Base-by-base conservation (phyloP, 2,888 invertebrate species). In the Fragum whitleyi region DNA sequence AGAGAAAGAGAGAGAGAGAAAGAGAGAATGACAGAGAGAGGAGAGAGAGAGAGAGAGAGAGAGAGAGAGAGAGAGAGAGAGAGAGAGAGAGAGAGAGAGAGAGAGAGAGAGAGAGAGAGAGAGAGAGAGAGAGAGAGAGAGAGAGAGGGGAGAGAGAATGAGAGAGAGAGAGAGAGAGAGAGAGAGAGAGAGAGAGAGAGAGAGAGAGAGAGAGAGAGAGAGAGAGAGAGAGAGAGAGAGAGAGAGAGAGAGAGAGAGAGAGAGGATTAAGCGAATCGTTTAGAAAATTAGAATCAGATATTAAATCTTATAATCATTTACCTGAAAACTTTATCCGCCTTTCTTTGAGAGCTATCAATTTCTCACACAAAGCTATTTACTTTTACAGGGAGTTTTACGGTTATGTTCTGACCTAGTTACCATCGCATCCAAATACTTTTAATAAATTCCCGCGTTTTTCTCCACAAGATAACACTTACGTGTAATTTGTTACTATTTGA, bases 131-230 rank as follows among this genome's bases (percentile, higher is more conserved):
- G 42, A 53, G 14, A 9, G 55, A 11, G 55, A 55, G 55, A 55
- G n/a, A n/a, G n/a, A n/a, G n/a, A n/a, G n/a, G n/a, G n/a, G n/a
- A n/a, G n/a, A n/a, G n/a, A n/a, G n/a, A 55, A 21, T 55, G 6
- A 55, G 55, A 55, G 55, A 55, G 39, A 57, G 21, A 39, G 23
- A 72, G 23, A 59, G 42, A 59, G 72, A 72, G 71, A 67, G 67
- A 39, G 16, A 39, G 16, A 42, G 9, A 42, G 42, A 16, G 16
- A 42, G 42, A 42, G 42, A 42, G 42, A 42, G 42, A 62, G 32
- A 62, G 14, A 23, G 65, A 65, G 65, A 65, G 65, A 65, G 65
- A 36, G 36, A 65, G n/a, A 36, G 29, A 65, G 32, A 32, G 36
- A 65, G 29, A 29, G 39, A 36, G 19, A 65, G 65, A 65, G 62